Conservation (phyloP, 2,888 invertebrate genomes). For the Calliopum simillimum region DNA sequence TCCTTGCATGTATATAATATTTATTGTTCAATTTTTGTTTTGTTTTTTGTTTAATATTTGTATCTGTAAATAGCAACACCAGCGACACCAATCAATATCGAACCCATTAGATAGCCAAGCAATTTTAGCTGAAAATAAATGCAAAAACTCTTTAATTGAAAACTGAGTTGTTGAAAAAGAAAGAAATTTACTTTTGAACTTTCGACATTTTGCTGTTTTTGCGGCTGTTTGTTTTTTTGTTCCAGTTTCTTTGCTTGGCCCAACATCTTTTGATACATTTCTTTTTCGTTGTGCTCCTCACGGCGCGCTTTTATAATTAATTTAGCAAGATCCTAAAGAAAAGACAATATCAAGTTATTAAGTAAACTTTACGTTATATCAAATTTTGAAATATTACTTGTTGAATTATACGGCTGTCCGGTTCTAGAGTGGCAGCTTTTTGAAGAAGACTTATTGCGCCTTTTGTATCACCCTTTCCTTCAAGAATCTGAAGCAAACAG, state of each 20-base stretch:
- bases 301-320: slow-evolving; percentile 71
- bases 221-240: slow-evolving; percentile 59
- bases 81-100: slow-evolving; percentile 78
- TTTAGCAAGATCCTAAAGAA: slow-evolving; percentile 69
- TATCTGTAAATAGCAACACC: slow-evolving; percentile 82
- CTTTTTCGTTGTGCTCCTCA: slow-evolving; percentile 73
- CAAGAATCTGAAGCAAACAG: slow-evolving; percentile 70
- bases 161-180: slow-evolving; percentile 4
- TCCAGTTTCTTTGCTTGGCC: slow-evolving; percentile 69
- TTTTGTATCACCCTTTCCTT: slow-evolving; percentile 76
- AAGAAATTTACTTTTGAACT: slow-evolving; percentile 60
- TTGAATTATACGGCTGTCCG: slow-evolving; percentile 73
- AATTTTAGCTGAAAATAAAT: slow-evolving; percentile 61
- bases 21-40: background rate
- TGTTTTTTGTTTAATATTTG: slow-evolving; percentile 67
- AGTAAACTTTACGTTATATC: background rate
- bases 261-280: slow-evolving; percentile 78
- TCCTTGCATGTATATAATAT: background rate
- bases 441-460: slow-evolving; percentile 77
- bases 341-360: slow-evolving; percentile 6
- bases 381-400: slow-evolving; percentile 52
- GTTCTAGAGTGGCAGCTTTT: slow-evolving; percentile 74
- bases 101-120: slow-evolving; percentile 71
- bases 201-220: slow-evolving; percentile 58
- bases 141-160: slow-evolving; percentile 19